Percentiles rank a stretch among this genome's conserved stretches.
phyloP scores from a whole-genome alignment of 2,797 vertebrate species.

The Peromyscus nudipes region DNA sequence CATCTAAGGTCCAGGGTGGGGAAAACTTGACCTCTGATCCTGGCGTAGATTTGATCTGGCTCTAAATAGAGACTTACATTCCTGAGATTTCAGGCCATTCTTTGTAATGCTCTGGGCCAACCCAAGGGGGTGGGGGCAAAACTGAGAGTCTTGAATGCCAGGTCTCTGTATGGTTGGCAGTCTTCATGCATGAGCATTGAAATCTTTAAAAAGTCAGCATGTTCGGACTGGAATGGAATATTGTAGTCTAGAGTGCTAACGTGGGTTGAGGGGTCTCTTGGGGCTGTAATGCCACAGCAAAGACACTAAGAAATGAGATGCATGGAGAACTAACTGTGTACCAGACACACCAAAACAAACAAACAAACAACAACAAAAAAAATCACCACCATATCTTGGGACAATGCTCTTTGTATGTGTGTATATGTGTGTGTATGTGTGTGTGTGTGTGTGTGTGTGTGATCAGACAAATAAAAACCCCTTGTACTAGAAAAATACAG shows the following conservation, averaged over 20 bases:
- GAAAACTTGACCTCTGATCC: background rate
- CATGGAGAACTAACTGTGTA: background rate
- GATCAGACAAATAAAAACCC: background rate
- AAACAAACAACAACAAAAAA: no score
- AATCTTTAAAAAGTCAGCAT: background rate
- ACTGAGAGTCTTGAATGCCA: background rate
- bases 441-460: background rate
- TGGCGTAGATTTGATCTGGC: background rate
- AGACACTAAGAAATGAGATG: background rate
- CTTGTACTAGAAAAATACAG: slow-evolving; percentile 6
- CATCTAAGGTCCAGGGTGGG: background rate
- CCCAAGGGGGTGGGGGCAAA: background rate
- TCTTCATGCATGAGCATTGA: background rate
- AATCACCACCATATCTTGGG: background rate
- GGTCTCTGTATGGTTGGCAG: background rate
- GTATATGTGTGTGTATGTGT: background rate
- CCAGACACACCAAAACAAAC: background rate
- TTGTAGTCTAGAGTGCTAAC: background rate
- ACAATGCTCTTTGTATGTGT: background rate
- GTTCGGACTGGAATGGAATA: background rate
- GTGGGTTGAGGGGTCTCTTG: background rate
- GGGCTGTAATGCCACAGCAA: background rate
- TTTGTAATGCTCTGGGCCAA: background rate
- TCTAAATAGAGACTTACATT: background rate
- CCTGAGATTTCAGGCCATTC: background rate